phyloP scores from a whole-genome alignment of 2,888 invertebrate genomes.

The Ormyrus thymus region DNA sequence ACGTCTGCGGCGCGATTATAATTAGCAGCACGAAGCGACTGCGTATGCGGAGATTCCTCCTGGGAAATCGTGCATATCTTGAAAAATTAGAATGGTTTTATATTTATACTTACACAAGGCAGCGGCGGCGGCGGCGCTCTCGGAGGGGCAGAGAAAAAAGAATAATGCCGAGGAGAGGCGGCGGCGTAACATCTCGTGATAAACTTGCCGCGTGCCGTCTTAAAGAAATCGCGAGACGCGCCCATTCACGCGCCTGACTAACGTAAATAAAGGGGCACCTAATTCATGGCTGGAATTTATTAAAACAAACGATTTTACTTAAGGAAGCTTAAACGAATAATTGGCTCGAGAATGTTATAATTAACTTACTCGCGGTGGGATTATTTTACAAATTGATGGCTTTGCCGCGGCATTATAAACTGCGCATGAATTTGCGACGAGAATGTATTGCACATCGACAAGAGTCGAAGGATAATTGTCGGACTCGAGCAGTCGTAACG shows the following conservation, averaged over 20 bases:
- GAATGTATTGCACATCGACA: too few relatives aligned
- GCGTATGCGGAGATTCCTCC: slow-evolving; percentile 55
- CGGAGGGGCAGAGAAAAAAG: slow-evolving; percentile 27
- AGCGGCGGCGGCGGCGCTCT: not conserved
- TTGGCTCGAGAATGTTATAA: too few relatives aligned
- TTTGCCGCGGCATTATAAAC: too few relatives aligned
- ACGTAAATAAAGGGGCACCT: too few relatives aligned
- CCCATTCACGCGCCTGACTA: not conserved
- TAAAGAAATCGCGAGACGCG: slow-evolving; percentile 25
- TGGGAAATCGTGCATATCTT: slow-evolving; percentile 62
- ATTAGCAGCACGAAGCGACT: slow-evolving; percentile 54
- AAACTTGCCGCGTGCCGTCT: slow-evolving; percentile 36
- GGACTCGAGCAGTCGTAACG: too few relatives aligned
- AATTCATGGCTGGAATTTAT: too few relatives aligned
- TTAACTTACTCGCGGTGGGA: too few relatives aligned
- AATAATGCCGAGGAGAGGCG: not conserved
- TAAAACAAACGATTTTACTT: too few relatives aligned
- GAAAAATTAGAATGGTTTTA: slow-evolving; percentile 60
- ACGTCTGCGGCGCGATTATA: slow-evolving; percentile 53
- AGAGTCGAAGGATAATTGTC: too few relatives aligned
- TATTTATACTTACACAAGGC: slow-evolving; percentile 54
- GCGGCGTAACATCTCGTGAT: slow-evolving; percentile 28
- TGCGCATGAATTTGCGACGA: too few relatives aligned
- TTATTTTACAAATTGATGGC: too few relatives aligned
- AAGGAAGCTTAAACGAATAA: too few relatives aligned